Evolutionary conservation across 2,888 invertebrate species (phyloP).

Genomic region (Melanargia galathea): DNA sequence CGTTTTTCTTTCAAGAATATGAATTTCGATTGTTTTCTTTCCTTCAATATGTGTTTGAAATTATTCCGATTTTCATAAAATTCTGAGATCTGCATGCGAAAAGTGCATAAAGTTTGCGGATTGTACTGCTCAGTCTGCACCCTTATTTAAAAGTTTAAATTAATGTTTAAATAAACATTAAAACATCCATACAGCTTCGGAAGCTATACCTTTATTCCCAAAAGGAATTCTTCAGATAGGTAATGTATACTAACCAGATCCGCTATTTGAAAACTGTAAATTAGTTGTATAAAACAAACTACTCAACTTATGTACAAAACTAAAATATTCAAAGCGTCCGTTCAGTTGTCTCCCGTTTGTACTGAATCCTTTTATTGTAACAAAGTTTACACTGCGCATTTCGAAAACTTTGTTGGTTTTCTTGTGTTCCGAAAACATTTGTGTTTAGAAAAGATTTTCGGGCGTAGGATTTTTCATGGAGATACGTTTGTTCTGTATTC

Average conservation of each 20-base stretch:
- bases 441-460: no score
- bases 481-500: no score
- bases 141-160: slow-evolving; percentile 6
- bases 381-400: no score
- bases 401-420: no score
- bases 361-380: no score
- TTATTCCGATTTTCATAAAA: not conserved
- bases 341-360: not conserved
- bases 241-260: slow-evolving; percentile 20
- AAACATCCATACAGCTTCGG: not conserved
- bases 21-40: no score
- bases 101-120: not conserved
- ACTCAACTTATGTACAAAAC: not conserved
- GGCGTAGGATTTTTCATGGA: no score
- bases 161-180: slow-evolving; percentile 6
- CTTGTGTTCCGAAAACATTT: no score
- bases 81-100: not conserved
- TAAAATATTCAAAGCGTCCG: slow-evolving; percentile 1
- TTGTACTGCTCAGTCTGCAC: not conserved
- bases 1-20: no score
- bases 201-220: not conserved
- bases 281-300: slow-evolving; percentile 21
- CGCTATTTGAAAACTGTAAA: slow-evolving; percentile 21
- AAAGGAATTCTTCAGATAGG: not conserved
- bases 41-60: no score